Evolutionary conservation across 2,113 vertebrate species (phyloP).

Genomic region (Accipiter cooperii): DNA sequence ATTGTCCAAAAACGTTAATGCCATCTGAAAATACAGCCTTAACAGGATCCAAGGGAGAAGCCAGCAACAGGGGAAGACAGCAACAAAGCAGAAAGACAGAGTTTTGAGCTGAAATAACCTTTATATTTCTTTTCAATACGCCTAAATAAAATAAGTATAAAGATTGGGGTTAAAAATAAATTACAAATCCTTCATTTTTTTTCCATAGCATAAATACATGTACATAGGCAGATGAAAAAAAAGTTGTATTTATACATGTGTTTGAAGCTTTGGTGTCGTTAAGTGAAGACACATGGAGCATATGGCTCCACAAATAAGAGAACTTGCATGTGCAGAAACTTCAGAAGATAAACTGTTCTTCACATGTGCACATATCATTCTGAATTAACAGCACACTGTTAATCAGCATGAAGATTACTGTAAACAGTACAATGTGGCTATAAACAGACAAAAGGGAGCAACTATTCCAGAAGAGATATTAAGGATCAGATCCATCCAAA

Average conservation of each 20-base stretch:
- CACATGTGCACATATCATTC: accelerated
- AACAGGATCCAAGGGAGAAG: neutral
- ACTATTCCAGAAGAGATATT: neutral
- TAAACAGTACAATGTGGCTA: neutral
- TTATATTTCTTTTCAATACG: neutral
- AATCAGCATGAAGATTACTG: neutral
- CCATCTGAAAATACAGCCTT: neutral
- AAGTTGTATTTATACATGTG: neutral
- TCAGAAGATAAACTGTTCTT: neutral
- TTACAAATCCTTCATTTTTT: neutral
- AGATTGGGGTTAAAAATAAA: neutral
- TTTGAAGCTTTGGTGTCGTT: neutral
- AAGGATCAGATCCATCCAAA: neutral
- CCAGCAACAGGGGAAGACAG: neutral
- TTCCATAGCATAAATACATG: neutral
- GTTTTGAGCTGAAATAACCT: neutral
- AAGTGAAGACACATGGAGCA: neutral
- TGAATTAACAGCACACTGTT: neutral
- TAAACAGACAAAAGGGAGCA: neutral
- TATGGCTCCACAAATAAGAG: neutral
- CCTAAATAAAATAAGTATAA: neutral
- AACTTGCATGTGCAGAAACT: neutral
- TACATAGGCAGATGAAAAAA: neutral
- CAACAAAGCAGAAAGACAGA: neutral
- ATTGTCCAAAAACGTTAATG: neutral